Percentiles rank a stretch among this genome's conserved stretches.
These are phyloP conservation scores for Seriola aureovittata DNA, from an alignment of 2,113 vertebrate genomes.

Conservation along the genomic window DNA sequence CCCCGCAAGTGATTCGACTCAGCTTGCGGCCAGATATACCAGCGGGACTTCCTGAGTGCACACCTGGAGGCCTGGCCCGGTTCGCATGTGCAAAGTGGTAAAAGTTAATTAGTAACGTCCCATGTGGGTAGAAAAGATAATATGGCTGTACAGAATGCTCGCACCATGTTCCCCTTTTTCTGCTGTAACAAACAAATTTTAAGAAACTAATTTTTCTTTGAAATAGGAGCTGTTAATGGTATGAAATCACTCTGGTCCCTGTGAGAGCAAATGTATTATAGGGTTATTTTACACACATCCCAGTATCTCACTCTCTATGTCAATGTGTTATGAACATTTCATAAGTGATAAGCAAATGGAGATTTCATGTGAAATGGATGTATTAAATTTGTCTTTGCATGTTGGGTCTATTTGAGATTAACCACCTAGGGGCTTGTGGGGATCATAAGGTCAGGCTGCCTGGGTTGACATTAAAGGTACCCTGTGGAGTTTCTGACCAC, in stretches of 20 bases:
- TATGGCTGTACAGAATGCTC: background rate
- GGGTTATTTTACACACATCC: background rate
- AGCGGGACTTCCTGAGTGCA: slow-evolving; percentile 5
- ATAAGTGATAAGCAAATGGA: background rate
- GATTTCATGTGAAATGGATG: background rate
- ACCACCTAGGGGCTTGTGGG: background rate
- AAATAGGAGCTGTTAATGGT: background rate
- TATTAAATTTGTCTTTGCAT: background rate
- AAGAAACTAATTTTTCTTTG: too few relatives aligned
- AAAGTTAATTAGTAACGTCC: slow-evolving; percentile 23
- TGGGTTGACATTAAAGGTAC: background rate
- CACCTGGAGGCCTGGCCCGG: background rate
- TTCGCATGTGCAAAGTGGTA: slow-evolving; percentile 10
- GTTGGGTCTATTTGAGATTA: background rate
- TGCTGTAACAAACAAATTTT: background rate
- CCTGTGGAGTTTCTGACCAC: background rate
- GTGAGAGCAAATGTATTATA: too few relatives aligned
- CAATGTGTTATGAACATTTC: background rate
- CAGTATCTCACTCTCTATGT: background rate
- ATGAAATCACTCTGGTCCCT: background rate
- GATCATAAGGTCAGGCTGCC: background rate
- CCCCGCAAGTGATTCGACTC: slow-evolving; percentile 12
- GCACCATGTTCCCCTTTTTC: background rate
- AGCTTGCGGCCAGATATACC: slow-evolving; percentile 24
- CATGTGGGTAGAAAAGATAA: background rate